Percentiles rank a stretch among this genome's conserved stretches.
Evolutionary conservation across 2,888 invertebrate genomes (phyloP).

Genomic region (Apantesis nais): DNA sequence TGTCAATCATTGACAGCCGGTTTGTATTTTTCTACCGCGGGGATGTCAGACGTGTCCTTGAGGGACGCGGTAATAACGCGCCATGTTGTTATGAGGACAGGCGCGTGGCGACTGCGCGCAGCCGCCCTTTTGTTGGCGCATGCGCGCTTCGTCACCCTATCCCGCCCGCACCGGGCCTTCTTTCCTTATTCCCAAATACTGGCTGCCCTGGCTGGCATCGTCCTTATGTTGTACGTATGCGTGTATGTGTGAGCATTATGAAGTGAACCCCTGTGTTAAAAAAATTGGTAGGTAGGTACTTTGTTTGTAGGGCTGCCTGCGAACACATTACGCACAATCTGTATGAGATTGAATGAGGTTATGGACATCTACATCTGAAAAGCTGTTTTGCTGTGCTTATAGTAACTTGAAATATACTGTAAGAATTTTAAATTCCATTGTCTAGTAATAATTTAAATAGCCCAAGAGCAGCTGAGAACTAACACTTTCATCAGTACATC

Average conservation of each 20-base stretch:
- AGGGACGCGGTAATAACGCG: slow-evolving; percentile 63
- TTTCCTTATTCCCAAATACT: slow-evolving; percentile 53
- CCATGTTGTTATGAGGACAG: slow-evolving; percentile 78
- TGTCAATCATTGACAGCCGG: slow-evolving; percentile 44
- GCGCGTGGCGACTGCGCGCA: slow-evolving; percentile 83
- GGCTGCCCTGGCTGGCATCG: slow-evolving; percentile 10
- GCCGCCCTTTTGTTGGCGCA: slow-evolving; percentile 71
- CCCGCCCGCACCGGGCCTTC: slow-evolving; percentile 53
- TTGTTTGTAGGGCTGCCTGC: neutral
- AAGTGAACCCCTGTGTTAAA: neutral
- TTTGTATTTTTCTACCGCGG: slow-evolving; percentile 65
- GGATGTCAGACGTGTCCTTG: slow-evolving; percentile 79
- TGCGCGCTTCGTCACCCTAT: slow-evolving; percentile 77
- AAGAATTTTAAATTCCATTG: too few relatives aligned
- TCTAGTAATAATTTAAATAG: neutral
- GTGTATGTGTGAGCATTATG: slow-evolving; percentile 2
- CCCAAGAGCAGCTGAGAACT: neutral
- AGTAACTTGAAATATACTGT: neutral
- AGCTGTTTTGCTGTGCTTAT: neutral
- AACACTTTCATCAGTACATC: neutral
- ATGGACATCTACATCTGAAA: neutral
- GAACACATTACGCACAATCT: neutral
- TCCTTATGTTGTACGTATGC: slow-evolving; percentile 23
- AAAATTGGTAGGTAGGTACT: neutral
- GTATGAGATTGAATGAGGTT: neutral